Conservation (phyloP, 2,888 invertebrate genomes). For the Rhogogaster chlorosoma region DNA sequence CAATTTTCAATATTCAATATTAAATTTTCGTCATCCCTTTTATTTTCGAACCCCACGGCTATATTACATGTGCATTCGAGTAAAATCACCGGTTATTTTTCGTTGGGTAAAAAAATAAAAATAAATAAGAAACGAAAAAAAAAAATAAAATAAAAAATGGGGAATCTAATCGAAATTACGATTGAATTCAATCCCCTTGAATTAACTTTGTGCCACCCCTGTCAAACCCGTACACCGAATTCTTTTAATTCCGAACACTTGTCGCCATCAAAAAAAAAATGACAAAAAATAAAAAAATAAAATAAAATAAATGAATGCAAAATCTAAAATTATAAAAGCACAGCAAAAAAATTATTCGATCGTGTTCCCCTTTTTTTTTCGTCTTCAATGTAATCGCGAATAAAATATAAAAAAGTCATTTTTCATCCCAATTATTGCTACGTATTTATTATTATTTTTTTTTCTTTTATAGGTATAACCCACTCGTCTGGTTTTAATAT, state of each 20-base stretch:
- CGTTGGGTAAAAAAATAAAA: neutral
- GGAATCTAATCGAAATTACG: slow-evolving; percentile 27
- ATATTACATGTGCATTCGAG: neutral
- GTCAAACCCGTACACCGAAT: neutral
- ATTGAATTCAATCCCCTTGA: slow-evolving; percentile 39
- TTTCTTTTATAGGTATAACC: neutral
- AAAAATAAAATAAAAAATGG: neutral
- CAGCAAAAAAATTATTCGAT: no score
- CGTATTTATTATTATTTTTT: no score
- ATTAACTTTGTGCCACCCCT: neutral
- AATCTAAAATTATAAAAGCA: no score
- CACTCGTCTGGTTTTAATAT: neutral
- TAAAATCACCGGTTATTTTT: neutral
- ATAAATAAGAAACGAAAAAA: slow-evolving; percentile 18
- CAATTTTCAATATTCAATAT: neutral
- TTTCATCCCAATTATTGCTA: no score
- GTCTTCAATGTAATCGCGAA: no score
- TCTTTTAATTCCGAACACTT: neutral
- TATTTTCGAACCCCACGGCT: neutral
- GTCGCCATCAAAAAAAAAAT: neutral
- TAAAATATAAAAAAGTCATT: no score
- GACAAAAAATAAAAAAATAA: neutral
- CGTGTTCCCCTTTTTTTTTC: no score
- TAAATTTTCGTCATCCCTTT: no score
- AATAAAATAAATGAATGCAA: no score